Evolutionary conservation across 2,888 invertebrate species (phyloP), one percentile per base, ranked within the genome.

Genomic region (Mythimna vitellina): DNA sequence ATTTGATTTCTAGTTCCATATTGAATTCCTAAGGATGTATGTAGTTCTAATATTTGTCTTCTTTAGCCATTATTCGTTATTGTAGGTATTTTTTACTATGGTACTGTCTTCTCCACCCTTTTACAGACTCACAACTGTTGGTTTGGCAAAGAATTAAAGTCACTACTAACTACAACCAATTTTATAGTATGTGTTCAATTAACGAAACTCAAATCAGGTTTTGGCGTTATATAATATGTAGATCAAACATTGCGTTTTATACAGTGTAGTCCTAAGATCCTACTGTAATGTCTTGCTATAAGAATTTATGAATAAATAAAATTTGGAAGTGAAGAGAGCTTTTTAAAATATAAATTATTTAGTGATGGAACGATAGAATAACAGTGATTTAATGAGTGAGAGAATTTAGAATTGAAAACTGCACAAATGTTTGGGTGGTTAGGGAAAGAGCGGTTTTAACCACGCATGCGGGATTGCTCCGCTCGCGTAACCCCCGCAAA

Each of bases 261-360:
- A 92, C 90, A 89, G 84, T 83, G 81, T 92, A 92, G 89, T 87
- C 81, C 80, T 93, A 93, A 93, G 92, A 89, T 91, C 88, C 84
- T 92, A 92, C 80, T 86, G 89, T 94, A 91, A 92, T 89, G 84
- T 89, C 89, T 92, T 92, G 92, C 65, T 87, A 83, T 92, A 94
- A 92, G 89, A 91, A 91, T 79, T 91, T 91, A 89, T 90, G 89
- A 93, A 92, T 94, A 93, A 95, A 92, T 90, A 88, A 92, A 94
- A 93, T 92, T 92, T 90, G 69, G 61, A 92, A 93, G 92, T 93
- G 90, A 89, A 83, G 75, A 79, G 61, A 58, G 79, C 85, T 78
- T 78, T 81, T 78, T 67, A 29, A 67, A 69, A 63, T 56, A 58
- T 1, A 46, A 74, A 68, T 65, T 69, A 25, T 32, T 29, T 17